These are phyloP conservation scores for Gryon sp. DNA, from an alignment of 1,140 invertebrate genomes.

Conservation along the genomic window DNA sequence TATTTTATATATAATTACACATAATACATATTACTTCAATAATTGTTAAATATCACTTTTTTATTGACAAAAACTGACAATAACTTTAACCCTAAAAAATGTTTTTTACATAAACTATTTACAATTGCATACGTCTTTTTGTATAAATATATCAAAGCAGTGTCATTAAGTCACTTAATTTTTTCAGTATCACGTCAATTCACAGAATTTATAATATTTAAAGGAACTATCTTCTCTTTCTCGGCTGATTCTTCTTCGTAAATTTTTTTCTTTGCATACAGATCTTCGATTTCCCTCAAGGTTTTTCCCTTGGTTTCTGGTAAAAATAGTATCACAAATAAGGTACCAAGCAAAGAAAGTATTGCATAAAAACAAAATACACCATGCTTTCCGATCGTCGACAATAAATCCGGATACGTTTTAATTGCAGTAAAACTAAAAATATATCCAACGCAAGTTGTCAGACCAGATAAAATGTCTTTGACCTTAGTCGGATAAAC, in stretches of 20 bases:
- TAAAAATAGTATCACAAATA: conserved; percentile 85
- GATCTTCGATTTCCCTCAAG: conserved; percentile 85
- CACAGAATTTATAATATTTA: conserved; percentile 10
- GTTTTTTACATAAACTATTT: too few relatives aligned
- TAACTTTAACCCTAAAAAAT: too few relatives aligned
- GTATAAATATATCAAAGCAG: too few relatives aligned
- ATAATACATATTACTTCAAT: too few relatives aligned
- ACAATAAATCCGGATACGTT: conserved; percentile 83
- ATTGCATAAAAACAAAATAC: conserved; percentile 87
- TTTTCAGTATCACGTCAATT: conserved; percentile 5
- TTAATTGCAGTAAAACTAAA: conserved; percentile 88
- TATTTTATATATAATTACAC: too few relatives aligned
- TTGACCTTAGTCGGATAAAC: conserved; percentile 84
- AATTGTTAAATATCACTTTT: too few relatives aligned
- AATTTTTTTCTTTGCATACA: conserved; percentile 67
- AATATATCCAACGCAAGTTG: conserved; percentile 84
- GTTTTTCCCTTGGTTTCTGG: conserved; percentile 91
- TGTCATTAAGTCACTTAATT: too few relatives aligned
- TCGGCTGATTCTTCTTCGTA: conserved; percentile 13
- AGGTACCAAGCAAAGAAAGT: conserved; percentile 83
- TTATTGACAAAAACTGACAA: too few relatives aligned
- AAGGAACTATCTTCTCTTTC: conserved; percentile 46
- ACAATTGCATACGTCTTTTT: too few relatives aligned
- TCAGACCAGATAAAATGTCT: conserved; percentile 84
- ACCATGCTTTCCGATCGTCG: conserved; percentile 81